Base-by-base conservation (phyloP, 2,888 invertebrate species). In the Acanthosepion esculentum region DNA sequence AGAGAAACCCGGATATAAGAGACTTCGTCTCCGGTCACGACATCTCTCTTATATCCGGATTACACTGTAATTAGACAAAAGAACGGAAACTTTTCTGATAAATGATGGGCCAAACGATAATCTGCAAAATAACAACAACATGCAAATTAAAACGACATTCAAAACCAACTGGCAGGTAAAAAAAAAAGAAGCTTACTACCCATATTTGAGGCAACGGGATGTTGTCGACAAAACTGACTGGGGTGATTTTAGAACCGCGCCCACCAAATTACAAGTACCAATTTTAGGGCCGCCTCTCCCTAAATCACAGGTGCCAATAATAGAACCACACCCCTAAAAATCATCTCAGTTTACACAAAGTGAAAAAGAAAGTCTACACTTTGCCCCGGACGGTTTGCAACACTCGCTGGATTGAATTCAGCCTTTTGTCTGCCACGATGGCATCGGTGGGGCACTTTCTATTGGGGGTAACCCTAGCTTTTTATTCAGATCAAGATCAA, bases 221-320 rank as follows among this genome's bases (percentile, higher is more conserved):
- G 10, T 33, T 5, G 33, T 12, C 8, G 15, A 29, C 4, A n/a
- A 78, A 33, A 78, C 33, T 78, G 33, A 78, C 78, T 78, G n/a
- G 78, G 78, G 5, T 78, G 78, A 59, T n/a, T 78, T 78, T n/a
- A 78, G n/a, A 33, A 78, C 78, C 78, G 33, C 78, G 78, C 78
- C 78, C n/a, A n/a, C n/a, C 15, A 78, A 78, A 78, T 78, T 33
- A 78, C 78, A 15, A 33, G 78, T n/a, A n/a, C 78, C 78, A n/a
- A 23, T 78, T 78, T 78, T 33, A 12, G 78, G 15, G 4, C n/a
- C n/a, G 78, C 78, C 78, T 78, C n/a, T 29, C 15, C n/a, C 78
- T 33, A 78, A 78, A 78, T 78, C 78, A 78, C 78, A 78, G 78
- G 78, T 78, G 78, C 78, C 78, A 78, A 78, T 78, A 78, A 78